Conservation (phyloP, 2,888 invertebrate species). For the Acrocyrtus sp. region DNA sequence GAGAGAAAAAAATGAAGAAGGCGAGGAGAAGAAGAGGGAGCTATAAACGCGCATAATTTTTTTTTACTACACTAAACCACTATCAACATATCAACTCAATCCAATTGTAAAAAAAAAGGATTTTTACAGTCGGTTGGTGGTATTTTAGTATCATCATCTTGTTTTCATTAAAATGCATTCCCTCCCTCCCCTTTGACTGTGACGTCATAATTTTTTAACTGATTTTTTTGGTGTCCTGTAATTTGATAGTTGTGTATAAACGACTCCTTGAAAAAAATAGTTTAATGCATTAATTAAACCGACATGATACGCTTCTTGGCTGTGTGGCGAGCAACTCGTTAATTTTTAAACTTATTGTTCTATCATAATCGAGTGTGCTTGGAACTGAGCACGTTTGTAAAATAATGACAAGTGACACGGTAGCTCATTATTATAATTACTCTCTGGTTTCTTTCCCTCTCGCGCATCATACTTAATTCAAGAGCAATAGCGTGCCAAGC, state of each 20-base stretch:
- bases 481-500: no score
- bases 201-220: not conserved
- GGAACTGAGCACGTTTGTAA: not conserved
- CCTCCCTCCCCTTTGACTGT: slow-evolving; percentile 11
- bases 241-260: slow-evolving; percentile 30
- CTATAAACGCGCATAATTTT: not conserved
- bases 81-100: slow-evolving; percentile 2
- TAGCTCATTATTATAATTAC: slow-evolving; percentile 37
- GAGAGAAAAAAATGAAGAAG: no score
- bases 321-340: not conserved
- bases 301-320: not conserved
- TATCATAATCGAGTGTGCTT: not conserved
- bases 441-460: not conserved
- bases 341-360: not conserved
- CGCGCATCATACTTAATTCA: not conserved
- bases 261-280: not conserved
- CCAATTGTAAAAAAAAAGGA: slow-evolving; percentile 21
- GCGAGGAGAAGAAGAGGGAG: not conserved
- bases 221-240: slow-evolving; percentile 17
- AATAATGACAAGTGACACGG: slow-evolving; percentile 23
- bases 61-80: not conserved
- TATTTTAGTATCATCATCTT: slow-evolving; percentile 36
- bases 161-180: slow-evolving; percentile 35
- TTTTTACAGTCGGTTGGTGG: slow-evolving; percentile 20
- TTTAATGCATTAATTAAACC: slow-evolving; percentile 34